These are phyloP conservation scores for Dissostichus mawsoni DNA, from an alignment of 2,113 vertebrate species.

Conservation along the genomic window DNA sequence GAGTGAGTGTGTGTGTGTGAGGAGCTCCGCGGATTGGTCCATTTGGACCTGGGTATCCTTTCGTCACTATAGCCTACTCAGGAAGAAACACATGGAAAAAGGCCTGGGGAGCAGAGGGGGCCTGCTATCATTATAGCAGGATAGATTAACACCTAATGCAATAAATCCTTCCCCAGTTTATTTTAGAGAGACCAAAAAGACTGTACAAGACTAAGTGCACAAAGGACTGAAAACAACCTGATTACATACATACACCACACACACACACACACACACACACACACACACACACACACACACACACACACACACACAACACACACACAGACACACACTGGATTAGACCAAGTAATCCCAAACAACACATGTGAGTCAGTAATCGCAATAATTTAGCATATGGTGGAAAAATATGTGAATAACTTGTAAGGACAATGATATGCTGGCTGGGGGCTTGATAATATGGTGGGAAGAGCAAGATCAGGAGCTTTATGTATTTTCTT, in stretches of 20 bases:
- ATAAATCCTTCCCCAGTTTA: constrained; percentile 20
- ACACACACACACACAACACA: constrained; percentile 21
- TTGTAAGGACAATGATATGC: constrained; percentile 9
- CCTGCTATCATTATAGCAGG: constrained; percentile 38
- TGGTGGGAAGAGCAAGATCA: neutral
- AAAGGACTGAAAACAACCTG: constrained; percentile 37
- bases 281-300: constrained; percentile 20
- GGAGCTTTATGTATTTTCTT: neutral
- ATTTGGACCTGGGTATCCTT: no score
- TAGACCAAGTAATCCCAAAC: constrained; percentile 49
- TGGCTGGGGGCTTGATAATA: neutral
- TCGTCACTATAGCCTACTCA: no score
- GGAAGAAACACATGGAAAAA: no score
- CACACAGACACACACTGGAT: constrained; percentile 30
- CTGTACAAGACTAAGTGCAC: neutral
- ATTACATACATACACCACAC: constrained; percentile 19
- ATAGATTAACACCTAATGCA: constrained; percentile 39
- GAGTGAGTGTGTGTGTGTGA: no score
- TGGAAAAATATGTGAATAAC: constrained; percentile 34
- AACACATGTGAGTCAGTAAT: constrained; percentile 45
- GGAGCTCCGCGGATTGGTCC: no score
- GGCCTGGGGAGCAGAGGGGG: constrained; percentile 15
- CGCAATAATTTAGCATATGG: constrained; percentile 59
- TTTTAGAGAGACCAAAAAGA: constrained; percentile 24
- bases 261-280: constrained; percentile 16